Percentiles rank a stretch among this genome's conserved stretches.
phyloP scores from a whole-genome alignment of 1,140 invertebrate genomes.

The Drosophila kikkawai region DNA sequence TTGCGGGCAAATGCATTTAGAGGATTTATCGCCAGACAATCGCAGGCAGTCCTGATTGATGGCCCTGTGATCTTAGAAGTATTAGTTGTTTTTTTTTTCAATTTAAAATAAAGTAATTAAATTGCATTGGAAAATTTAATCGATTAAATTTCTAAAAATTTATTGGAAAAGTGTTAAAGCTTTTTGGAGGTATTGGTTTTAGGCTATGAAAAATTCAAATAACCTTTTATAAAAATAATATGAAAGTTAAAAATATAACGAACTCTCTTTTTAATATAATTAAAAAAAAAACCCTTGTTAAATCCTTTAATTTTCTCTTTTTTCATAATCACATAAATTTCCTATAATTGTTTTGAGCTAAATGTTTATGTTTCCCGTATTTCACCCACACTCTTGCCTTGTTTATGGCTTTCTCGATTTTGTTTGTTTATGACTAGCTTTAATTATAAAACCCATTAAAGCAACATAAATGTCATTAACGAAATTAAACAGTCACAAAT shows the following conservation, averaged over 20 bases:
- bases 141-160: background rate
- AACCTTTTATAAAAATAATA: background rate
- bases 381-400: background rate
- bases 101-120: conserved; percentile 5
- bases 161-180: background rate
- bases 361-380: background rate
- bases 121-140: background rate
- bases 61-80: background rate
- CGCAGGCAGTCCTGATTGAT: conserved; percentile 33
- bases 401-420: background rate
- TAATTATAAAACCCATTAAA: conserved; percentile 11
- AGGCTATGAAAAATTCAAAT: background rate
- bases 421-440: conserved; percentile 10
- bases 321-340: conserved; percentile 3
- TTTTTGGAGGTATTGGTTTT: background rate
- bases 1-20: conserved; percentile 37
- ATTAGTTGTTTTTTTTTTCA: background rate
- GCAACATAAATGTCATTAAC: conserved; percentile 10
- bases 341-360: background rate
- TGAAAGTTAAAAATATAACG: background rate
- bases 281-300: background rate
- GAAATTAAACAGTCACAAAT: conserved; percentile 24
- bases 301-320: background rate
- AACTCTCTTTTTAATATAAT: background rate
- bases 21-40: conserved; percentile 38